Base-by-base conservation (phyloP, 2,888 invertebrate species). In the Athetis lepigone region DNA sequence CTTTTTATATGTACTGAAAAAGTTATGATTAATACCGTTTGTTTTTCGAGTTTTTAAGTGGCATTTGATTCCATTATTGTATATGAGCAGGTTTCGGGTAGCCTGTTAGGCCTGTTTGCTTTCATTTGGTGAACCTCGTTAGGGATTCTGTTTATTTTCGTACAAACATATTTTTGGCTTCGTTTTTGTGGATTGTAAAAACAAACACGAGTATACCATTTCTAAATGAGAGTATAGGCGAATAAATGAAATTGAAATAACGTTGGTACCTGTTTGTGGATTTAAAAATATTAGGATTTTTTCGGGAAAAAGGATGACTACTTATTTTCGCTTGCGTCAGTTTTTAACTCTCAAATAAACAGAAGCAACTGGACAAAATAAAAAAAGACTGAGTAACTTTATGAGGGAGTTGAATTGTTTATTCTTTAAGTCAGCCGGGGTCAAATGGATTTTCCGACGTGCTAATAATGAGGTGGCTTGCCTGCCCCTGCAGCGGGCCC, bases 381-480 rank as follows among this genome's bases (percentile, higher is more conserved):
- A 42, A 62, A 29, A 67, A 65, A 55, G 54, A 59, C n/a, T 23
- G 46, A 50, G 36, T 42, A 21, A 39, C 45, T 58, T 56, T 37
- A 25, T 46, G 27, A 51, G 54, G 62, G 25, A 65, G 49, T 67
- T 49, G 54, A 75, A 67, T 71, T 75, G 73, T 71, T 75, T 79
- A 75, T 73, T 65, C 47, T 61, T 79, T 77, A 79, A 81, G 80
- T 77, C 66, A 77, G 84, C 73, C 73, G 76, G 74, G 82, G 83
- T 85, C 81, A 87, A 88, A 87, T 85, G 82, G 83, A 85, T 84
- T 85, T 86, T 82, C 84, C 81, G 85, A 87, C 88, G 84, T 85
- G 84, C 81, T 88, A 87, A 89, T 92, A 92, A 92, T 90, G 86
- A 91, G 88, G 87, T 85, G 85, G 76, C 87, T 89, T 87, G 85